Base-by-base conservation (phyloP, 2,888 invertebrate species). In the Tromatobia lineatoria region DNA sequence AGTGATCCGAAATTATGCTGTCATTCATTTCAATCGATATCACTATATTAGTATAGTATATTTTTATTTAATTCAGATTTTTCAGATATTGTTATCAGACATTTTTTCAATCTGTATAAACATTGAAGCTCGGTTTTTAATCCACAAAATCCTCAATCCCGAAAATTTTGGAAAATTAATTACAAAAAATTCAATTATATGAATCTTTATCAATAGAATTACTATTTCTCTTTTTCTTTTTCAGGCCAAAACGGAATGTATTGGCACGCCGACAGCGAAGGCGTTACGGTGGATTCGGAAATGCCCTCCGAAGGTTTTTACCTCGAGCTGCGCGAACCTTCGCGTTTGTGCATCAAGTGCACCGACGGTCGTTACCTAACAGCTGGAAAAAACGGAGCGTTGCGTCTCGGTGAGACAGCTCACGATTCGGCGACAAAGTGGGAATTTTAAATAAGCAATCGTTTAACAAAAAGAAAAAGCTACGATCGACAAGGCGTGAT, bases 311-410 rank as follows among this genome's bases (percentile, higher is more conserved):
- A 97, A 90, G 97, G 98, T 73, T 99, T 99, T 95, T 97, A 97
- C 93, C 95, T 99, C 91, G 99, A 99, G 95, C 95, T 99, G 91
- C 96, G 98, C 89, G 98, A 98, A 94, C 98, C 98, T 42, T 98
- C 98, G 86, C 96, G 98, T 90, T 96, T 99, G 92, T 97, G 98
- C 94, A 98, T 99, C 94, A 98, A 97, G 94, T 96, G 96, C 79
- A 95, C 95, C 83, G 95, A 95, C 89, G 96, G 97, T 34, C 95
- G 96, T 91, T 98, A 98, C 95, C 95, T 98, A 90, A 96, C 97
- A 87, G 98, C 98, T 90, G 97, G 97, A 93, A 98, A 98, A 95
- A 98, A 98, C 94, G 98, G 98, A 57, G 96, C 96, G 91, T 97
- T 98, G 95, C 97, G 97, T 91, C 95, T 98, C 86, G 97, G 97